Base-by-base conservation (phyloP, 2,888 invertebrate genomes). In the Troilus luridus region DNA sequence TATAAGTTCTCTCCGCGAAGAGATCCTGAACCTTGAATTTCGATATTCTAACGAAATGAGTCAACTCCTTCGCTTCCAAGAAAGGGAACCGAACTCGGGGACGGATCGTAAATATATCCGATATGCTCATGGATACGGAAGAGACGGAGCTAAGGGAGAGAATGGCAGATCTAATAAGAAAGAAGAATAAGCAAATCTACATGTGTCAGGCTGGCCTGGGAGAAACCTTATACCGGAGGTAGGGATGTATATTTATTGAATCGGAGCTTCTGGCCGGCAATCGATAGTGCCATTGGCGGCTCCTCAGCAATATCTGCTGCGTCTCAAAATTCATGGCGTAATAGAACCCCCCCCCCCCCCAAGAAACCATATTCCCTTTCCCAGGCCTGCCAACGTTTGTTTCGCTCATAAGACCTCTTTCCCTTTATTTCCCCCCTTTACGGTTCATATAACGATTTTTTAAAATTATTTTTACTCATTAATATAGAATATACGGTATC, bases 221-320 rank as follows among this genome's bases (percentile, higher is more conserved):
- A 58, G 85, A 85, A 58, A 85, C 85, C 85, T n/a, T 85, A 54
- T 11, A 56, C 11, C 12, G 3, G 56, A n/a, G 54, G n/a, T n/a
- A n/a, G 56, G 12, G 56, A 6, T 85, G 56, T 85, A 85, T 85
- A 85, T 85, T 85, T 85, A 85, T 85, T 85, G 85, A 85, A 85
- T 85, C 54, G 85, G 56, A 85, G 85, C 54, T 41, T 21, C 81
- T 41, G 81, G 54, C 54, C 81, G 81, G 81, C 85, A 85, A 85
- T 85, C 85, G 85, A 85, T 85, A 85, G 85, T 85, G 14, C 85
- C 85, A 85, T 85, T 85, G 85, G 85, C 56, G 81, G 85, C 85
- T 85, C 56, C 56, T 58, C 56, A n/a, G 56, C 85, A 85, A 85
- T 85, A 85, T 56, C n/a, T 85, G 12, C 56, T 11, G 41, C 85